Base-by-base conservation (phyloP, 2,888 invertebrate genomes). In the Liposcelis brunnea region DNA sequence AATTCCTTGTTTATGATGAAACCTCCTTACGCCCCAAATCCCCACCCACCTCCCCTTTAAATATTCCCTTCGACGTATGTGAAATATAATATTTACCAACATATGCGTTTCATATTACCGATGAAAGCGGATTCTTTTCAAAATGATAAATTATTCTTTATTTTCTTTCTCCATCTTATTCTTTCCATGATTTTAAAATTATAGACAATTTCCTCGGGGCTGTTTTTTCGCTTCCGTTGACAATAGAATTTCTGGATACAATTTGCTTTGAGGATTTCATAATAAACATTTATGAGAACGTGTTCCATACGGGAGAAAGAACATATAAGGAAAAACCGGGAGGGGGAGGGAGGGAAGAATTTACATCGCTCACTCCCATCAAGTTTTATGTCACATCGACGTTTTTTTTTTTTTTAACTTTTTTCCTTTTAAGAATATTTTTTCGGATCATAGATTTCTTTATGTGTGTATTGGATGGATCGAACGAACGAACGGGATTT, bases 151-250 rank as follows among this genome's bases (percentile, higher is more conserved):
- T 40, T 40, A 40, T 40, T 40, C 19, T 21, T n/a, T 40, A 40
- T 40, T 40, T 40, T 40, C 40, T 16, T 26, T 26, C 8, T 26
- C 8, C 8, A 6, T 26, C 26, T 26, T 8, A 4, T 26, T 26
- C 19, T 18, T 40, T 40, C 19, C 40, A 40, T 40, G 40, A 40
- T 40, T 40, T 40, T 19, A 40, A 40, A 40, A 40, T 40, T 40
- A 40, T 40, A 40, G 40, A 40, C 40, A 40, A 40, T 40, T 40
- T 40, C 40, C 40, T 21, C 40, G 19, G 7, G 40, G 40, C 40
- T 40, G 40, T 40, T 40, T 40, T 19, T 40, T 40, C 40, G 40
- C 40, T 40, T 40, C 40, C 40, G 40, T 40, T 40, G 40, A 40
- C 40, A 40, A 40, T 40, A 19, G 40, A 40, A 40, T 40, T 40